Evolutionary conservation across 1,140 invertebrate species (phyloP).

Genomic region (Drosophila melanogaster): DNA sequence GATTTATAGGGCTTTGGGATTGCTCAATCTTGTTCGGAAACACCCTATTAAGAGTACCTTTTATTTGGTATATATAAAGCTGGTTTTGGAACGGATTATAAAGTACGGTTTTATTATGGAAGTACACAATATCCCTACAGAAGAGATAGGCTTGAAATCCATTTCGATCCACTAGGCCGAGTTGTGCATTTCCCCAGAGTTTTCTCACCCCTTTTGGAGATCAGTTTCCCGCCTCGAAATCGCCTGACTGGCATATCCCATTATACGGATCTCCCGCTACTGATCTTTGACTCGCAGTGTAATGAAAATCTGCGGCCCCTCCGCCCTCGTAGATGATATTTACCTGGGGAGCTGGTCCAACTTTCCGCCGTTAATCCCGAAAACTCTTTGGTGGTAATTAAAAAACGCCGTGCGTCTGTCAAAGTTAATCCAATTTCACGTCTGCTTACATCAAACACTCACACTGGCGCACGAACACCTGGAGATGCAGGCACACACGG

Average conservation of each 20-base stretch:
- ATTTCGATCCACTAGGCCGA: background rate
- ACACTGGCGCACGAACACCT: slow-evolving; percentile 23
- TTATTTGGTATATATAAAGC: background rate
- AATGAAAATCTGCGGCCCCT: slow-evolving; percentile 22
- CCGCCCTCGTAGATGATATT: slow-evolving; percentile 8
- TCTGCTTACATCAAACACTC: slow-evolving; percentile 54
- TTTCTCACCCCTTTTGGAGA: background rate
- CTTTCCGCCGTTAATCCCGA: slow-evolving; percentile 62
- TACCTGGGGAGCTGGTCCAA: slow-evolving; percentile 47
- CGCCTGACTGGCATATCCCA: slow-evolving; percentile 43
- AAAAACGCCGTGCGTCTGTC: slow-evolving; percentile 74
- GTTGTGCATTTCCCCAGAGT: background rate
- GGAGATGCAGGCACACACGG: slow-evolving; percentile 39
- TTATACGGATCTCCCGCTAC: slow-evolving; percentile 37
- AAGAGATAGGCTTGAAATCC: background rate
- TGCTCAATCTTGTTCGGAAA: background rate
- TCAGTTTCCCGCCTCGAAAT: slow-evolving; percentile 8
- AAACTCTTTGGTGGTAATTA: slow-evolving; percentile 66
- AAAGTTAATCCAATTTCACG: slow-evolving; percentile 78
- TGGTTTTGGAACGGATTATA: background rate
- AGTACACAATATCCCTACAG: background rate
- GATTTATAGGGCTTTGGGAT: slow-evolving; percentile 9
- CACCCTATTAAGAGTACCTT: background rate
- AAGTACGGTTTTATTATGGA: background rate
- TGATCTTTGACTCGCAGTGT: slow-evolving; percentile 28